phyloP scores from a whole-genome alignment of 2,113 vertebrate genomes.

The Cavia porcellus region DNA sequence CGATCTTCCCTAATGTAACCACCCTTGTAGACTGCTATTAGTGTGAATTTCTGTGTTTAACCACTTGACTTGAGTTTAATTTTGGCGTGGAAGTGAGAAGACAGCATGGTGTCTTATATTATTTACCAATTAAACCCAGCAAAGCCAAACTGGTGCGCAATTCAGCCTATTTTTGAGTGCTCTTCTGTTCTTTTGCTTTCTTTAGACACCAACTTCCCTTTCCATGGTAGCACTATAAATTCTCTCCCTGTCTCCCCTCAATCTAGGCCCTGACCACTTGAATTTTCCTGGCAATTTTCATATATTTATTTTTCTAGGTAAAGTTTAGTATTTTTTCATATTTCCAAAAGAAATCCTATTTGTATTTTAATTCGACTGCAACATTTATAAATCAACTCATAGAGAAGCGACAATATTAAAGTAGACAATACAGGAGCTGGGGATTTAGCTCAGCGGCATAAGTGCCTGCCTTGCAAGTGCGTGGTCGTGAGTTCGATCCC shows the following conservation, averaged over 20 bases:
- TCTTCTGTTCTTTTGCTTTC: not conserved
- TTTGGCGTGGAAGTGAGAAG: not conserved
- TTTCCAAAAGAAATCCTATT: not conserved
- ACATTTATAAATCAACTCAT: not conserved
- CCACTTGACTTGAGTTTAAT: not conserved
- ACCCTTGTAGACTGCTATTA: not conserved
- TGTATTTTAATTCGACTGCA: not conserved
- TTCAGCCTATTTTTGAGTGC: not conserved
- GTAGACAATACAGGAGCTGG: not conserved
- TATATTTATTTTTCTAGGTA: constrained; percentile 6
- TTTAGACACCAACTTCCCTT: not conserved
- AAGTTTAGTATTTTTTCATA: not conserved
- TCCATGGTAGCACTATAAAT: not conserved
- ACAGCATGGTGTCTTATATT: not conserved
- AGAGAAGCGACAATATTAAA: not conserved
- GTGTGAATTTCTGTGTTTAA: not conserved
- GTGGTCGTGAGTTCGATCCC: too few species aligned
- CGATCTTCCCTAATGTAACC: not conserved
- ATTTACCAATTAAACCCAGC: not conserved
- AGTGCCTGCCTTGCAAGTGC: too few species aligned
- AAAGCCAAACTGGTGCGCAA: not conserved
- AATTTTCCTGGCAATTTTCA: not conserved
- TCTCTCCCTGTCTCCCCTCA: not conserved
- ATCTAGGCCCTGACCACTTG: not conserved
- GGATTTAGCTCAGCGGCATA: too few species aligned